phyloP scores from a whole-genome alignment of 2,888 invertebrate species.

The Oconnorella tubifera region DNA sequence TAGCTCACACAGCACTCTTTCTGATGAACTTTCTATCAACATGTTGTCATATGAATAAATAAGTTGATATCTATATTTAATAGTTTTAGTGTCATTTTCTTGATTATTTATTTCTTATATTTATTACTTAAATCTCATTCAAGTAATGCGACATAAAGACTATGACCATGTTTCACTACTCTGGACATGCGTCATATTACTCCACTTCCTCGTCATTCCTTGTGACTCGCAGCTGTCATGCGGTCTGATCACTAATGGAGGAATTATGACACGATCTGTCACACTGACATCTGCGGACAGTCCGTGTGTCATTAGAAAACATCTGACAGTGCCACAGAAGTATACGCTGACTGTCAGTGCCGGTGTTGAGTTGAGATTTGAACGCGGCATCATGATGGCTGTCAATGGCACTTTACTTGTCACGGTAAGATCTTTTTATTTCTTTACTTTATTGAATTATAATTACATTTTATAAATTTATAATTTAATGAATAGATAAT shows the following conservation, averaged over 20 bases:
- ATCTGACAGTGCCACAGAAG: constrained; percentile 73
- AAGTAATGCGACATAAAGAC: too few relatives aligned
- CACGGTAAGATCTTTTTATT: constrained; percentile 64
- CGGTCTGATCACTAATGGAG: constrained; percentile 5
- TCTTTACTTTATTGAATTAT: not conserved
- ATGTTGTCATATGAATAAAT: too few relatives aligned
- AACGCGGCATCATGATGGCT: constrained; percentile 87
- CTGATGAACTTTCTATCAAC: too few relatives aligned
- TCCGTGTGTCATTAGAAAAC: constrained; percentile 50
- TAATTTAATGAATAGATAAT: not conserved
- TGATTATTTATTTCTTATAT: too few relatives aligned
- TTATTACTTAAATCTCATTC: too few relatives aligned
- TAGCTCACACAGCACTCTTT: too few relatives aligned
- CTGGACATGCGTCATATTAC: too few relatives aligned
- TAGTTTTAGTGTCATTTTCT: too few relatives aligned
- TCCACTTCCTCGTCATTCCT: too few relatives aligned
- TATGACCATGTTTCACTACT: too few relatives aligned
- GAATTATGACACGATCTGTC: constrained; percentile 12
- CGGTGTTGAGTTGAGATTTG: constrained; percentile 83
- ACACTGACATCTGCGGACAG: constrained; percentile 21
- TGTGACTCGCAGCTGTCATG: constrained; percentile 9
- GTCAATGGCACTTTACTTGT: constrained; percentile 84
- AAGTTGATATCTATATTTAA: too few relatives aligned
- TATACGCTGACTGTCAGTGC: constrained; percentile 81
- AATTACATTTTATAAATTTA: not conserved